Evolutionary conservation across 2,797 vertebrate species (phyloP), one percentile per base, ranked within the genome.

Genomic region (Valencia hispanica): DNA sequence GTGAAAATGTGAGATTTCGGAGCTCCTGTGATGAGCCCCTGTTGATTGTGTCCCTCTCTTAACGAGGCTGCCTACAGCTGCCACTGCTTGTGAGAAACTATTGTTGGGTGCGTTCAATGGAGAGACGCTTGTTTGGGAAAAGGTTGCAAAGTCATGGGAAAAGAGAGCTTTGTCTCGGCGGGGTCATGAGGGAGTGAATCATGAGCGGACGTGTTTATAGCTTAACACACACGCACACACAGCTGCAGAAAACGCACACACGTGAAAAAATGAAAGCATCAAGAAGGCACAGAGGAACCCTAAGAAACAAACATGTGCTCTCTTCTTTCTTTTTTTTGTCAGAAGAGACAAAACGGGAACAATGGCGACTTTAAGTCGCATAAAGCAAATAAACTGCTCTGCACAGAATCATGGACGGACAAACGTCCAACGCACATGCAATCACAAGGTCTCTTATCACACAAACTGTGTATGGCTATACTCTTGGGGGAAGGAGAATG

Each of bases 91-190:
- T 96, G 96, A 97, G 94, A 96, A 96, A 94, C 94, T 93, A 96
- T 95, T 96, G 95, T 96, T 94, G 91, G 86, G 87, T 71, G 77
- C 77, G 90, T 90, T 94, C 90, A 94, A 95, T 90, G 93, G 94
- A 93, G 95, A 93, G 90, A 92, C 93, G 85, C 91, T 93, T 94
- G 89, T 96, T 96, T 96, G 95, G 95, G 94, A 95, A 96, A 96
- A 96, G 95, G 95, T 95, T 96, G 95, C 90, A 94, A 96, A 97
- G 96, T 96, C 96, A 96, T 96, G 96, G 96, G 96, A 97, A 97
- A 94, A 95, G 92, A 89, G 89, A 92, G 92, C 85, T 92, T 93
- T 90, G 92, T 95, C 87, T 95, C 86, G 91, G 85, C 86, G 88
- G 93, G 93, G 91, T 87, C 92, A 89, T 87, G 88, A 89, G 93